A percentile compares a stretch with the other conserved stretches of the same genome.
Conservation (phyloP, 2,113 vertebrate genomes). For the Hippocampus barbouri region DNA sequence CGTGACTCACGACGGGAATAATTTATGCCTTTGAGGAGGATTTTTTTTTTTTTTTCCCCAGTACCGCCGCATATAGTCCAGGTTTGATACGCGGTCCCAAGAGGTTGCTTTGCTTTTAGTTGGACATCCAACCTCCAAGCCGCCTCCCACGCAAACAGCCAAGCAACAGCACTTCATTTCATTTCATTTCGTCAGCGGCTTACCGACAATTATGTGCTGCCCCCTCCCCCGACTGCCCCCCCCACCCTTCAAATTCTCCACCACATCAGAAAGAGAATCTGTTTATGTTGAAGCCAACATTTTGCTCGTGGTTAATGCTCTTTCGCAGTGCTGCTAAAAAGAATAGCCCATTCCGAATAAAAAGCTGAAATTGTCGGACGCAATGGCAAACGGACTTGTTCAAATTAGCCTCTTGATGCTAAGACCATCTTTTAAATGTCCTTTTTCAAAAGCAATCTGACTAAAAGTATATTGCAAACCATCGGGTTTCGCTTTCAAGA, state of each 20-base stretch:
- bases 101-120: constrained; percentile 22
- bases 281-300: constrained; percentile 40
- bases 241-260: neutral
- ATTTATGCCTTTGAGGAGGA: constrained; percentile 25
- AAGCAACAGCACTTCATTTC: constrained; percentile 46
- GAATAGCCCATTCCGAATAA: constrained; percentile 36
- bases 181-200: constrained; percentile 62
- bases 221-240: neutral
- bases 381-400: neutral
- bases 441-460: neutral
- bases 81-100: constrained; percentile 23
- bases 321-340: constrained; percentile 36
- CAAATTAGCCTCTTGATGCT: neutral
- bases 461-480: neutral
- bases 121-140: constrained; percentile 8
- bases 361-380: neutral
- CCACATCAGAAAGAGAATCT: constrained; percentile 9
- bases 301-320: constrained; percentile 20
- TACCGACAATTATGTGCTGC: constrained; percentile 41
- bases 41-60: constrained; percentile 34
- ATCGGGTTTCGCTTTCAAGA: neutral
- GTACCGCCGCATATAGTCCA: constrained; percentile 13
- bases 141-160: constrained; percentile 26
- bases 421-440: neutral
- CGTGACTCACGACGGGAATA: constrained; percentile 18